Evolutionary conservation across 1,140 invertebrate genomes (phyloP), one percentile per base, ranked within the genome.

Genomic region (Pseudobourletiella spinata): DNA sequence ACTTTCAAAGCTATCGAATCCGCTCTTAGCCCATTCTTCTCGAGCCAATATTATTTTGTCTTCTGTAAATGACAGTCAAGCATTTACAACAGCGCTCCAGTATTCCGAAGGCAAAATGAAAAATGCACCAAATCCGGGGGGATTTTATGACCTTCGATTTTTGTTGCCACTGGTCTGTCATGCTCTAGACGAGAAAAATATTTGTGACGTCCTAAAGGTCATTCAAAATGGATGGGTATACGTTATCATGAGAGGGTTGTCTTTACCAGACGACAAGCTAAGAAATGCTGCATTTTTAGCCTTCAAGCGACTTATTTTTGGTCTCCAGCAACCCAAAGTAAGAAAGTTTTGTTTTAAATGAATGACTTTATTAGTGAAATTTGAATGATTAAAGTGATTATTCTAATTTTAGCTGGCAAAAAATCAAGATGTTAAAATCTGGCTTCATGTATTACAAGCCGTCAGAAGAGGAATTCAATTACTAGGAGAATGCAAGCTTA

Each of bases 121-220:
- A 14, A n/a, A 11, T 16, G 18, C n/a, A 4, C 6, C 43, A 20
- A 1, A 35, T 44, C 46, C 44, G 8, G 48, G 28, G 28, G 52
- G 54, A n/a, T 57, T 39, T 29, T 71, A 71, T 61, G 66, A 71
- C 44, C 35, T 70, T 26, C 22, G 61, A 29, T 71, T 71, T 48
- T 32, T 70, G 0, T 44, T 71, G 1, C 69, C 63, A 6, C 28
- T 70, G 14, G 15, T 71, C 14, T 70, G 66, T 55, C 61, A 70
- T 44, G 29, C 57, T 4, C 46, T 70, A 22, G 61, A 68, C 20
- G 61, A 65, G 22, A 66, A 61, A 28, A 70, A 70, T 52, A 65
- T 68, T 59, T 66, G 67, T 55, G 69, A 71, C 55, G 51, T 48
- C n/a, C 51, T 57, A 6, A 60, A 61, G 42, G 68, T 67, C 0